These are phyloP conservation scores for Tetragonula clypearis DNA, from an alignment of 1,140 invertebrate species.

Conservation along the genomic window DNA sequence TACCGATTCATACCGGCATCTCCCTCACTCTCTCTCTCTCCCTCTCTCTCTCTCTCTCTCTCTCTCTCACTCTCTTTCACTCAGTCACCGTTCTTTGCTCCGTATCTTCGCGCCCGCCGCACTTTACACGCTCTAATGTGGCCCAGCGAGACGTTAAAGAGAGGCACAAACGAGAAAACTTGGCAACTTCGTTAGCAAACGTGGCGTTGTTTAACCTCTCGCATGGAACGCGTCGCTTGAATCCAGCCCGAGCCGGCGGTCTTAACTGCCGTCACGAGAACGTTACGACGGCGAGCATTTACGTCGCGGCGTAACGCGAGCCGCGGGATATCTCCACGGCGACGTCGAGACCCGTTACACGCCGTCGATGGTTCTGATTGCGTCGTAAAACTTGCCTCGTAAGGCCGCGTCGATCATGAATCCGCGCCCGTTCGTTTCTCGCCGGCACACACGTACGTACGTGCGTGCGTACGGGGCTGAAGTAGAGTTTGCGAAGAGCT, in stretches of 20 bases:
- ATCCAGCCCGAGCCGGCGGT: conserved; percentile 12
- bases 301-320: conserved; percentile 43
- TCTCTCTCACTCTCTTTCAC: not conserved
- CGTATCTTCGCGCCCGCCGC: not conserved
- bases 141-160: conserved; percentile 34
- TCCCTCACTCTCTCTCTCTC: not conserved
- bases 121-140: conserved; percentile 34
- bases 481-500: not conserved
- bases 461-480: not conserved
- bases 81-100: not conserved
- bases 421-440: conserved; percentile 17
- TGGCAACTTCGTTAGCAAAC: conserved; percentile 64
- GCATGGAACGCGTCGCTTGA: not conserved
- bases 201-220: conserved; percentile 52
- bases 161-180: conserved; percentile 61
- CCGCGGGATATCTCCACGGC: conserved; percentile 11
- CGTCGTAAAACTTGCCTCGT: conserved; percentile 56
- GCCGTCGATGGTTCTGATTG: conserved; percentile 47
- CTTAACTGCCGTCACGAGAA: conserved; percentile 53
- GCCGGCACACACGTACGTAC: not conserved
- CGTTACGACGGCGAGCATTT: conserved; percentile 49
- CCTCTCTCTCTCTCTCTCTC: not conserved
- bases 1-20: not conserved
- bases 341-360: conserved; percentile 29
- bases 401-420: conserved; percentile 58